Evolutionary conservation across 1,140 invertebrate genomes (phyloP).

Genomic region (Bombus breviceps): DNA sequence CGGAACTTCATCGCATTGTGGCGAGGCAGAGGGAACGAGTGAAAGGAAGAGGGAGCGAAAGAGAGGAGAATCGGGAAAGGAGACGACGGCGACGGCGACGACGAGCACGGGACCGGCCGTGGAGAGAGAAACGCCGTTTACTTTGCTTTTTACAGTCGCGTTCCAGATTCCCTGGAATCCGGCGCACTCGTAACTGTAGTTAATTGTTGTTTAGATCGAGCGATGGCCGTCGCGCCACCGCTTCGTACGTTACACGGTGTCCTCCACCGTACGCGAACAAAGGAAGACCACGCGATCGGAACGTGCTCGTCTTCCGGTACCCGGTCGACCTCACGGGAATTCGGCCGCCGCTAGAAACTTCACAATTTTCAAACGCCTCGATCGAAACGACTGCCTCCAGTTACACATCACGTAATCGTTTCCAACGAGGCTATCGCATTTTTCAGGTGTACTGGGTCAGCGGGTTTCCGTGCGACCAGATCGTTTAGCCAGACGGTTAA

Average conservation of each 20-base stretch:
- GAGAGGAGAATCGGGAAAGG: background rate
- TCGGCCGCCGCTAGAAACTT: background rate
- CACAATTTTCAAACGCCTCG: background rate
- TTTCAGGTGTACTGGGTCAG: too few species aligned
- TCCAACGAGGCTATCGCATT: background rate
- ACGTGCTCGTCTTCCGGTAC: background rate
- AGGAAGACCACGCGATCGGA: constrained; percentile 17
- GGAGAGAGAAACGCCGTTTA: constrained; percentile 58
- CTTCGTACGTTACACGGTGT: background rate
- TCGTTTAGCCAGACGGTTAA: background rate
- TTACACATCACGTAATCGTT: background rate
- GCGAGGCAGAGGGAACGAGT: constrained; percentile 7
- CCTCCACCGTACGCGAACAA: background rate
- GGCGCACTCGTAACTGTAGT: constrained; percentile 69
- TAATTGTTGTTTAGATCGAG: constrained; percentile 69
- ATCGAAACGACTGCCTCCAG: background rate
- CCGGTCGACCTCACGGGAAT: background rate
- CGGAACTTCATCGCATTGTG: constrained; percentile 21
- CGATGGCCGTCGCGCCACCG: background rate
- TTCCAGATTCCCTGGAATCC: constrained; percentile 72
- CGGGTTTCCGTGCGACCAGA: too few species aligned
- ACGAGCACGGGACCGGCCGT: constrained; percentile 21
- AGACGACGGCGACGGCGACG: background rate
- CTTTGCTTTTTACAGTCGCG: constrained; percentile 70
- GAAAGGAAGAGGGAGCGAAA: constrained; percentile 19